A percentile compares a stretch with the other conserved stretches of the same genome.
These are phyloP conservation scores for Pseudanteris insignis DNA, from an alignment of 2,888 invertebrate species.

Conservation along the genomic window DNA sequence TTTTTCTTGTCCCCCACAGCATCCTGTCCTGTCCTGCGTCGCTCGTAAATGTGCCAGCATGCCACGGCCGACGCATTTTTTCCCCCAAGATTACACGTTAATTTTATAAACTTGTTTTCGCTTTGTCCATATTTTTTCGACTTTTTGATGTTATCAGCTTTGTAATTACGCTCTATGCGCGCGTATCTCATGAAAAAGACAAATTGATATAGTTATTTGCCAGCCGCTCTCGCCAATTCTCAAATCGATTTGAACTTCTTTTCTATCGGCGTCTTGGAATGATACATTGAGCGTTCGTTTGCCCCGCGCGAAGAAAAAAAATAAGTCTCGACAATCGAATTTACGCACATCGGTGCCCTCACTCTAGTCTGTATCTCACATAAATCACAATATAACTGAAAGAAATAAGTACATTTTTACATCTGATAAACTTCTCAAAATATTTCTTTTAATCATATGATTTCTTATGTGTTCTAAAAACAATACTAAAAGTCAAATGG, in stretches of 20 bases:
- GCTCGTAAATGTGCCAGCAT: slow-evolving; percentile 24
- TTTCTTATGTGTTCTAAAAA: too few relatives aligned
- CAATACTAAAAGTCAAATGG: too few relatives aligned
- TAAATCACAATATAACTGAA: too few relatives aligned
- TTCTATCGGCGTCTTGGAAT: not conserved
- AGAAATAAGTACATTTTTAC: too few relatives aligned
- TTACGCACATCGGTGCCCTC: not conserved
- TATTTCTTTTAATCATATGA: too few relatives aligned
- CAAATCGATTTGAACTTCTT: not conserved
- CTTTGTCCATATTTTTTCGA: slow-evolving; percentile 15
- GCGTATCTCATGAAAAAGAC: slow-evolving; percentile 13
- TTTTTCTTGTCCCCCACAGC: slow-evolving; percentile 19
- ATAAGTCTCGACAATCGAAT: not conserved
- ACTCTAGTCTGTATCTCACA: too few relatives aligned
- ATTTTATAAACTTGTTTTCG: slow-evolving; percentile 29
- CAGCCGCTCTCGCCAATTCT: not conserved
- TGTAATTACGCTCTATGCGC: slow-evolving; percentile 12
- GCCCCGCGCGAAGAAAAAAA: not conserved
- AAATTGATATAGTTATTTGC: slow-evolving; percentile 21
- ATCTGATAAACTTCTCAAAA: too few relatives aligned
- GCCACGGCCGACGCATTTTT: not conserved
- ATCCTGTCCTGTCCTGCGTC: slow-evolving; percentile 6
- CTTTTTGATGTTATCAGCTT: slow-evolving; percentile 21
- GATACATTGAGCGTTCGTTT: too few relatives aligned
- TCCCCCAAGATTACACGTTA: slow-evolving; percentile 28